Conservation (phyloP, 2,888 invertebrate species). For the Ceriagrion tenellum region DNA sequence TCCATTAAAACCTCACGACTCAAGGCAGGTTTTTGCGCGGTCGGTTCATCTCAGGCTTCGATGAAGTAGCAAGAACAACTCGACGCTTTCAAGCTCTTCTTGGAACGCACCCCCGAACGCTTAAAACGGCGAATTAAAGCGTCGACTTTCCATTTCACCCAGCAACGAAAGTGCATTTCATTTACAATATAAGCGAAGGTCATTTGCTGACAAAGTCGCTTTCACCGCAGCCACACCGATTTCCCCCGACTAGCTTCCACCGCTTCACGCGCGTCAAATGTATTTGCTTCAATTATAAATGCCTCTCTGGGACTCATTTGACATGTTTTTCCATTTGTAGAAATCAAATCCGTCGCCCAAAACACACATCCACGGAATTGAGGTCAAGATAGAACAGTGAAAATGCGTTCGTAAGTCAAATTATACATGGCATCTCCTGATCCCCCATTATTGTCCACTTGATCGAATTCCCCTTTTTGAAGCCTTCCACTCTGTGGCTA, state of each 20-base stretch:
- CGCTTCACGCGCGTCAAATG: not conserved
- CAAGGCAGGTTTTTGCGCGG: not conserved
- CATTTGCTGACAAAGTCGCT: not conserved
- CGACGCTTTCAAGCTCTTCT: not conserved
- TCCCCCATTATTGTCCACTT: too few species aligned
- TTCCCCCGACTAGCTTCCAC: not conserved
- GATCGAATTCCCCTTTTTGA: too few species aligned
- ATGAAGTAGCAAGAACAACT: not conserved
- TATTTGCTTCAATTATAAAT: not conserved
- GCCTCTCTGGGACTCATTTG: not conserved
- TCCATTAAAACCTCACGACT: not conserved
- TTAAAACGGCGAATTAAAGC: not conserved
- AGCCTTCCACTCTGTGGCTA: too few species aligned
- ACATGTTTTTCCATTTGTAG: not conserved
- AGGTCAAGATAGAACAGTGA: not conserved
- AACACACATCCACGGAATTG: not conserved
- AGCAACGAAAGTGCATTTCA: conserved; percentile 19
- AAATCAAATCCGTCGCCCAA: not conserved
- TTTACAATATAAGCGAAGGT: not conserved
- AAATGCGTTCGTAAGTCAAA: too few species aligned
- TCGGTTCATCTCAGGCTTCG: not conserved
- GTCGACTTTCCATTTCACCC: not conserved
- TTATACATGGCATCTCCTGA: too few species aligned
- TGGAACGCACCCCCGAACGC: not conserved
- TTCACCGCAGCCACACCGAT: not conserved